Base-by-base conservation (phyloP, 1,140 invertebrate genomes). In the Hypothenemus hampei region DNA sequence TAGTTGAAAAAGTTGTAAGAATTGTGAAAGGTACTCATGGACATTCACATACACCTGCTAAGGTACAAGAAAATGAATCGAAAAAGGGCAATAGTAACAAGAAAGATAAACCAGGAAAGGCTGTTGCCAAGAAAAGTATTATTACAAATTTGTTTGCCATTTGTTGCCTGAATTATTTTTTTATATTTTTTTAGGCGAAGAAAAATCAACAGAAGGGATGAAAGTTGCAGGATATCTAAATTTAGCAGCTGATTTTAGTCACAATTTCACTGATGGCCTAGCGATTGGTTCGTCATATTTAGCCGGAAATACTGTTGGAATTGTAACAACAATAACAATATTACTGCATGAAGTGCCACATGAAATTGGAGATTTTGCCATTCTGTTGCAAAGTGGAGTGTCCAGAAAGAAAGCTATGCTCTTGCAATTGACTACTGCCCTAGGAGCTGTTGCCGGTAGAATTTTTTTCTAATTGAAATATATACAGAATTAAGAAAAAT, bases 291-390 rank as follows among this genome's bases (percentile, higher is more conserved):
- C 94, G 6, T 96, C 93, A n/a, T 98, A 88, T 72, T 80, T 97
- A 59, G 92, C 90, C 61, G 93, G 93, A 6, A 78, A 83, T 63
- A 84, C 72, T 64, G 77, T 91, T 60, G 90, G 89, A 10, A 79
- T 91, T 35, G 78, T 97, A 4, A 97, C 95, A 4, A 97, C 93
- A 15, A 74, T 93, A 19, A 97, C 92, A 1, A 96, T 98, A 68
- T 77, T 98, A 20, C 75, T 98, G 24, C 95, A 98, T 73, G 95
- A 98, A 80, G 85, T 98, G 57, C 95, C 95, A 41, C 95, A 98
- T 77, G 95, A 98, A 78, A 97, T 98, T 69, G 95, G 95, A 43
- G 95, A 98, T 75, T 98, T 96, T 81, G 94, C 95, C 23, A 97
- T 98, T 73, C 78, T 98, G 16, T 82, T 98, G 45, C 91, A 97